Percentiles rank a stretch among this genome's conserved stretches.
These are phyloP conservation scores for Brachionus rotundiformis DNA, from an alignment of 1,140 invertebrate genomes.

Conservation along the genomic window DNA sequence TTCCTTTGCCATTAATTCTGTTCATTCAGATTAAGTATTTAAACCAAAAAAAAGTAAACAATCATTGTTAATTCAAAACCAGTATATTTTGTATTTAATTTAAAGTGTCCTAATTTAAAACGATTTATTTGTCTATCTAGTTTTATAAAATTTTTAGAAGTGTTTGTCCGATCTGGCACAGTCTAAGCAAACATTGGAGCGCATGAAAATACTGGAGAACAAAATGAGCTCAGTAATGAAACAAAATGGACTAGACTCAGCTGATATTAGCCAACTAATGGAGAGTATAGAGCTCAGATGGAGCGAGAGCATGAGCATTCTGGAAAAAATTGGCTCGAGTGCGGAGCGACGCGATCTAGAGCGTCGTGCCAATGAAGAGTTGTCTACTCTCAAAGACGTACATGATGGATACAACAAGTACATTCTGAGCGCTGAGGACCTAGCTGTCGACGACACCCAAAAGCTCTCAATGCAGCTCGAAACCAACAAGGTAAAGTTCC, in stretches of 20 bases:
- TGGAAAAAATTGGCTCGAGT: neutral
- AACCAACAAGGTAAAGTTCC: conserved; percentile 20
- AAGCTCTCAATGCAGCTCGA: conserved; percentile 11
- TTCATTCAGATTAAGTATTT: neutral
- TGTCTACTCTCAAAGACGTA: conserved; percentile 42
- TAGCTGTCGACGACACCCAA: neutral
- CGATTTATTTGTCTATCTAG: neutral
- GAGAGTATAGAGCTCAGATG: neutral
- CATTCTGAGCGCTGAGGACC: neutral
- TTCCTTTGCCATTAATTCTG: neutral
- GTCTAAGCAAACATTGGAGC: neutral
- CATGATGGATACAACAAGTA: conserved; percentile 40
- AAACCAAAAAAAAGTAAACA: neutral
- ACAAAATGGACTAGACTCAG: neutral
- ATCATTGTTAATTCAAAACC: neutral
- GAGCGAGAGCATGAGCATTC: neutral
- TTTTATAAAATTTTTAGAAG: neutral
- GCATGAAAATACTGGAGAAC: neutral
- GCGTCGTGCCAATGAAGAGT: neutral
- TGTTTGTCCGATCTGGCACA: neutral
- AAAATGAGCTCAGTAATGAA: conserved; percentile 1
- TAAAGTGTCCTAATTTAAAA: neutral
- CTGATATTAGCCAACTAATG: neutral
- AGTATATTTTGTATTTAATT: neutral
- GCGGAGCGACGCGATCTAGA: neutral